Base-by-base conservation (phyloP, 2,113 vertebrate species). In the Panthera leo region DNA sequence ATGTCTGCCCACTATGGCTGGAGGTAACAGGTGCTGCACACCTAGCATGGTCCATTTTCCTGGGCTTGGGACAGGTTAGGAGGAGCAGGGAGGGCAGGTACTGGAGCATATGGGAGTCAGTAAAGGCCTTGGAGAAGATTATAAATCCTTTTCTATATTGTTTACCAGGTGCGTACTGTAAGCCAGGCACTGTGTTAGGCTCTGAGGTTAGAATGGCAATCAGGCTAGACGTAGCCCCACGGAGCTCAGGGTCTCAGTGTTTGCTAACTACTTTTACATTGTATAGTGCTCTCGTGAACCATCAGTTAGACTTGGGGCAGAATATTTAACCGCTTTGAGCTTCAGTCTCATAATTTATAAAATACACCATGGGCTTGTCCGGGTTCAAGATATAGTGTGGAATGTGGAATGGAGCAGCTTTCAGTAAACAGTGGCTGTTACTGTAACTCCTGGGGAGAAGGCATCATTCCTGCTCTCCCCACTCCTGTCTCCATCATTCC, bases 311-410 rank as follows among this genome's bases (percentile, higher is more conserved):
- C 61, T 78, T 78, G 86, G 14, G 39, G 65, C 16, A 88, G 92
- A 88, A 86, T 79, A 73, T 14, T 86, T 73, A 95, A 63, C 25
- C n/a, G 71, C 55, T 96, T 42, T 65, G 61, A 92, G 89, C 48
- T 78, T 87, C n/a, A 34, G 45, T 93, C 61, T 92, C 68, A 36
- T 86, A 67, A 92, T 45, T 7, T 83, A 68, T 84, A 70, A 97
- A 90, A 78, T 82, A 65, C 4, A 65, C 10, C 36, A 36, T 34
- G 48, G 15, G 19, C 21, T 51, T 82, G 45, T 85, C 42, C 73
- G 18, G 31, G 53, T 45, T 93, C 39, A 27, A 5, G 78, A 78
- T 89, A 48, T 16, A 83, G 85, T 6, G 18, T 5, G n/a, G 82
- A 85, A 58, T 3, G 85, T 45, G 55, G 80, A 19, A 27, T 8